Percentiles rank a stretch among this genome's conserved stretches.
Conservation (phyloP, 2,797 vertebrate species). For the Diplodus sargus region DNA sequence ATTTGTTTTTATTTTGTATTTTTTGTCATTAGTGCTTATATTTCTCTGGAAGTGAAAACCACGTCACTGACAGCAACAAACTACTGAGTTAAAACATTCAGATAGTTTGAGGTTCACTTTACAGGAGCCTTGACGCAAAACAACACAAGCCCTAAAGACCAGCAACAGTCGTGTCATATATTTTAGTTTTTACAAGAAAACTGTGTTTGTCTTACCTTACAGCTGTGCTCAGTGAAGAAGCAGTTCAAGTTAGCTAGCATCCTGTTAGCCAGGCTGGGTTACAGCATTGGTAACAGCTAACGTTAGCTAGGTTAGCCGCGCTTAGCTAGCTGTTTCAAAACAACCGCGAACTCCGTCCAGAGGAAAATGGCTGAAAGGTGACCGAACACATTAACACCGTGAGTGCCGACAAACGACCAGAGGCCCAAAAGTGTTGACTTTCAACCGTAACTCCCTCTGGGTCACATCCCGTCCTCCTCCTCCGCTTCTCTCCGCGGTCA, state of each 20-base stretch:
- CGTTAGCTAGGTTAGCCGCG: neutral
- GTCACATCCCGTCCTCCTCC: neutral
- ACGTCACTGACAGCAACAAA: neutral
- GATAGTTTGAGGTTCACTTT: neutral
- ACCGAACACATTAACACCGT: neutral
- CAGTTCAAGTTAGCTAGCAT: neutral
- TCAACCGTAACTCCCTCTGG: too few species aligned
- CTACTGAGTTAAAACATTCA: too few species aligned
- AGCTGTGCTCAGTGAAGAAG: neutral
- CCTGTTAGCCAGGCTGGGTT: neutral
- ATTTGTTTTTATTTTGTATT: too few species aligned
- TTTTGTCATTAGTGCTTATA: too few species aligned
- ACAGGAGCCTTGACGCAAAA: neutral
- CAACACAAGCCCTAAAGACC: neutral
- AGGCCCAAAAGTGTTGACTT: too few species aligned
- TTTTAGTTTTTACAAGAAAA: neutral
- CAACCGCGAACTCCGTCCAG: neutral
- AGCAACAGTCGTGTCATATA: too few species aligned
- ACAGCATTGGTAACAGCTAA: neutral
- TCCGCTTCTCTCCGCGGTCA: neutral
- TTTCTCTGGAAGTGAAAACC: neutral
- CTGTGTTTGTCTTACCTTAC: neutral
- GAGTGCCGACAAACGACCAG: neutral
- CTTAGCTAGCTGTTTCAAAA: neutral
- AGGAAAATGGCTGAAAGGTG: neutral